Evolutionary conservation across 2,888 invertebrate genomes (phyloP).

Genomic region (Caenorhabditis plicata): DNA sequence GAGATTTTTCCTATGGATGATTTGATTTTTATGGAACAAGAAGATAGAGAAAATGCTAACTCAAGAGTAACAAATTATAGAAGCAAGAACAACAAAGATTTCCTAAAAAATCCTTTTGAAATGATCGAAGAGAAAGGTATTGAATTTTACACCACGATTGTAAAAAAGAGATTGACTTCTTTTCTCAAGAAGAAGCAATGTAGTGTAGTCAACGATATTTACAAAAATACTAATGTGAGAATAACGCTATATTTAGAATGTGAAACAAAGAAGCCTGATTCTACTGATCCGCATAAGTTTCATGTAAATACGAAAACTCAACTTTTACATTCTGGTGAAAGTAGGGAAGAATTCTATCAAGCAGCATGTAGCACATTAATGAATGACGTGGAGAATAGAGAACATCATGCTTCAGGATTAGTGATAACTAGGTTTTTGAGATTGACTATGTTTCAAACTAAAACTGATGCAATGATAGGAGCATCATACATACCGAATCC

Average conservation of each 20-base stretch:
- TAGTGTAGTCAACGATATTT: conserved; percentile 13
- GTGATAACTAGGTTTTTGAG: conserved; percentile 6
- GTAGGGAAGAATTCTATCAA: conserved; percentile 11
- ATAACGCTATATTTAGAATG: conserved; percentile 9
- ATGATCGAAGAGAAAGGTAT: conserved; percentile 11
- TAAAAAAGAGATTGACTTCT: conserved; percentile 5
- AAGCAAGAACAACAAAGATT: conserved; percentile 10
- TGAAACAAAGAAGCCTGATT: conserved; percentile 9
- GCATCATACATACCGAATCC: conserved; percentile 5
- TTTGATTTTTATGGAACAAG: conserved; percentile 9
- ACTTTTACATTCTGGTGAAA: conserved; percentile 13
- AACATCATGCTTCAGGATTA: conserved; percentile 7
- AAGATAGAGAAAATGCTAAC: conserved; percentile 9
- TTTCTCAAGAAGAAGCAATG: conserved; percentile 11
- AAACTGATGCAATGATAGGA: conserved; percentile 7
- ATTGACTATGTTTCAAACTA: conserved; percentile 13
- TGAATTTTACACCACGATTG: conserved; percentile 4
- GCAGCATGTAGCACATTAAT: conserved; percentile 10
- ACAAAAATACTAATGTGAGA: conserved; percentile 8
- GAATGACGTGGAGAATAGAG: conserved; percentile 7
- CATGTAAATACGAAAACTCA: conserved; percentile 10
- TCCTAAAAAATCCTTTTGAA: conserved; percentile 10
- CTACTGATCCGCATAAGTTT: conserved; percentile 9
- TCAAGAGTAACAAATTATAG: conserved; percentile 11
- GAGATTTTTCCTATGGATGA: conserved; percentile 10